These are phyloP conservation scores for Platycnemis pennipes DNA, from an alignment of 2,888 invertebrate genomes.

Conservation along the genomic window DNA sequence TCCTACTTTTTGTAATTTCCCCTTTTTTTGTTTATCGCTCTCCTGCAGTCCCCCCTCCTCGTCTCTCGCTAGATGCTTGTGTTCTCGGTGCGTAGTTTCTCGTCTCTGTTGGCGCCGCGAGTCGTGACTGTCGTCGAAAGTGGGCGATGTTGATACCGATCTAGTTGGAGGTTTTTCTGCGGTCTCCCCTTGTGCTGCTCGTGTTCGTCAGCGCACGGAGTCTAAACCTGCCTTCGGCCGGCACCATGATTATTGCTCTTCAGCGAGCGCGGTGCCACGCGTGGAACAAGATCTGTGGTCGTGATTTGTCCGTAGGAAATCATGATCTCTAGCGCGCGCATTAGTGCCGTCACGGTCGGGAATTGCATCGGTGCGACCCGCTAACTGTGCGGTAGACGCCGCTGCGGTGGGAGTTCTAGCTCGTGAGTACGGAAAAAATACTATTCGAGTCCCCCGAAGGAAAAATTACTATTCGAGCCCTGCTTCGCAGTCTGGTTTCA, in stretches of 20 bases:
- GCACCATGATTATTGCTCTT: background rate
- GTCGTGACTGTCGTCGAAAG: constrained; percentile 25
- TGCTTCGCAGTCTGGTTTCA: too few species aligned
- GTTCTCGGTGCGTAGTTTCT: background rate
- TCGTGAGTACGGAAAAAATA: too few species aligned
- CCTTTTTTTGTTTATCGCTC: background rate
- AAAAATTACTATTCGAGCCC: too few species aligned
- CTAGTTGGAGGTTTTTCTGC: constrained; percentile 13
- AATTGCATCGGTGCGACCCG: background rate
- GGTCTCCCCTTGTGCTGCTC: constrained; percentile 11
- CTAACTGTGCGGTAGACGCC: background rate
- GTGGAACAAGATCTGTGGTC: too few species aligned
- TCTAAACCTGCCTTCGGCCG: background rate
- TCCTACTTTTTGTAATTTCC: background rate
- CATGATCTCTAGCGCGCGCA: background rate
- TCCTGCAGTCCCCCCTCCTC: background rate
- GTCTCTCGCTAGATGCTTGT: background rate
- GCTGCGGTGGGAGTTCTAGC: background rate
- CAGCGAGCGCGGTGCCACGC: background rate
- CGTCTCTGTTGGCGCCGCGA: background rate
- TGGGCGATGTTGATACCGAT: constrained; percentile 19
- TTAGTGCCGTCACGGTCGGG: background rate
- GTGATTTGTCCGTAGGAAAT: background rate
- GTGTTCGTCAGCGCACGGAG: background rate
- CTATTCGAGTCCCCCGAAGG: too few species aligned